Evolutionary conservation across 2,113 vertebrate genomes (phyloP), one percentile per base, ranked within the genome.

Genomic region (Halcyon senegalensis): DNA sequence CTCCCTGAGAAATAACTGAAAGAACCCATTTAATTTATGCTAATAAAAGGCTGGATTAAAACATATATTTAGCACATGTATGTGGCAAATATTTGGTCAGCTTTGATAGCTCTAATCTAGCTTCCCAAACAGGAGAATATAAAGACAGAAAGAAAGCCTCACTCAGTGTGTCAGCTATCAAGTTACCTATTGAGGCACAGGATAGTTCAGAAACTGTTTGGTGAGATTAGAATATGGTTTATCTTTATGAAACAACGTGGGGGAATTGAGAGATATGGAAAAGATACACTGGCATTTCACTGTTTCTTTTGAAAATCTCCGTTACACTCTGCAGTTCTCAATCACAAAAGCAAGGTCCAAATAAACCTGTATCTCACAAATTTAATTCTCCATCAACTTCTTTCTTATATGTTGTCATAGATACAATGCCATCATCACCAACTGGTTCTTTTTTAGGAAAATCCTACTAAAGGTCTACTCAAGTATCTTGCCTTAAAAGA

Each of bases 11-110:
- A 87, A 63, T 39, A 84, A 21, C 17, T 0, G 1, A 48, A 90
- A 58, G 8, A 64, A 64, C 0, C 1, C 3, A 21, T 53, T 68
- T 59, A 0, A 19, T 23, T 53, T 66, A 33, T 44, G 3, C 27
- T 33, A 64, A 37, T 4, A 63, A 11, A 63, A 64, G 27, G 11
- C 13, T 77, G 31, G 20, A 59, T 70, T 48, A 23, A 16, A 79
- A 37, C 20, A 35, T 16, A 25, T 11, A 35, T 53, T 39, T 55
- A 77, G 19, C 7, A 28, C 50, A 39, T 3, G 2, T 48, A 33
- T 58, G 20, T 35, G 12, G 17, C 11, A 87, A 72, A 64, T 63
- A 58, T 63, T 67, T 77, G 9, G 2, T 83, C 18, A 30, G 21
- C 48, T 87, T 84, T 51, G 27, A 37, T 25, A 79, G 27, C 15